A percentile compares a stretch with the other conserved stretches of the same genome.
Conservation (phyloP, 2,797 vertebrate species). For the Gallinago solitaria region DNA sequence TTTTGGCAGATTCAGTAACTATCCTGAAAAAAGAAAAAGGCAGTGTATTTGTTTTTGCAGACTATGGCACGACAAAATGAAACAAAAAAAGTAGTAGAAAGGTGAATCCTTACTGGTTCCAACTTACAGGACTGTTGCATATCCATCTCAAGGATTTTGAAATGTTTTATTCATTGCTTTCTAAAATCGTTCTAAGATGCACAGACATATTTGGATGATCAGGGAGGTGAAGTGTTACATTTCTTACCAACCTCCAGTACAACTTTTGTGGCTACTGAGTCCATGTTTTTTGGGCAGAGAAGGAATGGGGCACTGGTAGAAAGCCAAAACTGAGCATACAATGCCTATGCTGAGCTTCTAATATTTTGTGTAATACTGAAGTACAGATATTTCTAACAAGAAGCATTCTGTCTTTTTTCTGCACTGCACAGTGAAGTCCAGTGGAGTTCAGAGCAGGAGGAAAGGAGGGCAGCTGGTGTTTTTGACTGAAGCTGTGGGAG, state of each 20-base stretch:
- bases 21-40: neutral
- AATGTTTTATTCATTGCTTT: neutral
- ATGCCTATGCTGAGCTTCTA: neutral
- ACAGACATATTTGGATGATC: neutral
- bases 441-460: neutral
- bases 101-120: neutral
- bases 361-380: neutral
- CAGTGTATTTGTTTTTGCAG: neutral
- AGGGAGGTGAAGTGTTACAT: neutral
- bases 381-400: neutral
- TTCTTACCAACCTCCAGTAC: neutral
- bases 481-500: neutral
- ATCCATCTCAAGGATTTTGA: neutral
- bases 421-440: neutral
- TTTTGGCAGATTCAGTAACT: neutral
- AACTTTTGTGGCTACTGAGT: neutral
- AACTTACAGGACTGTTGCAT: neutral
- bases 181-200: neutral
- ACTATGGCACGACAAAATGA: fast-evolving
- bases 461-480: neutral
- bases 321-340: neutral
- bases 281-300: neutral
- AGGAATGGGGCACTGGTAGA: neutral
- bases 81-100: neutral
- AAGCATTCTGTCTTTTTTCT: neutral